A percentile compares a stretch with the other conserved stretches of the same genome.
Conservation (phyloP, 1,140 invertebrate genomes). For the Drosophila ananassae region DNA sequence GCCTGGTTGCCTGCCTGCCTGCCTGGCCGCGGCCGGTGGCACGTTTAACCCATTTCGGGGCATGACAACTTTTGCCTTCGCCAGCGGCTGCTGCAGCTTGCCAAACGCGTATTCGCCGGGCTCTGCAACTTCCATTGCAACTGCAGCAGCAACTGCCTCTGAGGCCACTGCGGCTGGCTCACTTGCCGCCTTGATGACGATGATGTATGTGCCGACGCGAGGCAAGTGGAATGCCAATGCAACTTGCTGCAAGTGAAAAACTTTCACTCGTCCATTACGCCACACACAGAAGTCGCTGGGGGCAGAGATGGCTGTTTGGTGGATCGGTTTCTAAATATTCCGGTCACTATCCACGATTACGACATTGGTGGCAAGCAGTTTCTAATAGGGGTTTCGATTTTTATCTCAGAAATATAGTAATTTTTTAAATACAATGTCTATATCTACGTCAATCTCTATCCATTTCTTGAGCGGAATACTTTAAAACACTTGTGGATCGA, state of each 20-base stretch:
- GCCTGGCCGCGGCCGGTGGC: slow-evolving; percentile 45
- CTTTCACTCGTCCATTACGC: slow-evolving; percentile 73
- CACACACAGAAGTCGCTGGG: slow-evolving; percentile 54
- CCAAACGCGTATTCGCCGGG: slow-evolving; percentile 54
- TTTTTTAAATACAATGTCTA: too few relatives aligned
- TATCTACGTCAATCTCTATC: too few relatives aligned
- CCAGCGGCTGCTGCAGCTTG: slow-evolving; percentile 48
- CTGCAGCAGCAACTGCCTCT: slow-evolving; percentile 5
- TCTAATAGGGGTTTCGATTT: slow-evolving; percentile 5
- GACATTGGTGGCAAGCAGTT: slow-evolving; percentile 33
- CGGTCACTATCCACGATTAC: slow-evolving; percentile 31
- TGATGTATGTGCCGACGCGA: slow-evolving; percentile 61
- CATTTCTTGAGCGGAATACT: too few relatives aligned
- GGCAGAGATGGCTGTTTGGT: slow-evolving; percentile 8
- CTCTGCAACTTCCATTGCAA: slow-evolving; percentile 10
- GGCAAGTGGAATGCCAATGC: slow-evolving; percentile 52
- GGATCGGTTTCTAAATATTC: neutral
- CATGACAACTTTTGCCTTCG: slow-evolving; percentile 77
- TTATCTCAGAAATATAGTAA: too few relatives aligned
- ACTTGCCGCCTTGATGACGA: slow-evolving; percentile 48
- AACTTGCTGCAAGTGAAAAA: slow-evolving; percentile 72
- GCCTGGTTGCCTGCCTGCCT: slow-evolving; percentile 5
- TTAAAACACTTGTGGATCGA: too few relatives aligned
- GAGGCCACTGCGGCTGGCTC: slow-evolving; percentile 41
- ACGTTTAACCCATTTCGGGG: slow-evolving; percentile 78